These are phyloP conservation scores for Sitta europaea DNA, from an alignment of 2,113 vertebrate species.

Conservation along the genomic window DNA sequence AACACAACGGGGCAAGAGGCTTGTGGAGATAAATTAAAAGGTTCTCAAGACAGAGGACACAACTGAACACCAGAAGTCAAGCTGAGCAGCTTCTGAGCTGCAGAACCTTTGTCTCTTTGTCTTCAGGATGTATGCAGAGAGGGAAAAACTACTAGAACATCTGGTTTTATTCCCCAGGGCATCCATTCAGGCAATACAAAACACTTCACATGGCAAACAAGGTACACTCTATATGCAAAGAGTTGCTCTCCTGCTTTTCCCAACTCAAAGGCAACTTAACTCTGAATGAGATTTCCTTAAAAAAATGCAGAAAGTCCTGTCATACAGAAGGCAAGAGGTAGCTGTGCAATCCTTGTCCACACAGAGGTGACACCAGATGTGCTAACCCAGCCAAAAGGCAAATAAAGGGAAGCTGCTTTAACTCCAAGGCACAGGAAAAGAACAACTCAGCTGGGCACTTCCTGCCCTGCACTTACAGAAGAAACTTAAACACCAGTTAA, in stretches of 20 bases:
- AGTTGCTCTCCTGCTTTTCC: not conserved
- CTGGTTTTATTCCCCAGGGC: not conserved
- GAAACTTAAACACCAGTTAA: not conserved
- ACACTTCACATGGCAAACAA: not conserved
- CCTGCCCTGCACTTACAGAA: not conserved
- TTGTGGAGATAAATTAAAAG: not conserved
- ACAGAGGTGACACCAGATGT: not conserved
- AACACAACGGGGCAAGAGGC: not conserved
- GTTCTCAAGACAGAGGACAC: not conserved
- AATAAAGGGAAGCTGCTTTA: not conserved
- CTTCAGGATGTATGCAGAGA: not conserved
- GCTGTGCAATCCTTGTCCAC: not conserved
- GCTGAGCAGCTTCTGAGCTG: not conserved
- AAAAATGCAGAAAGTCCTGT: not conserved
- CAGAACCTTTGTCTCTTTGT: not conserved
- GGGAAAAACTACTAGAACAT: not conserved
- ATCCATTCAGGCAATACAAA: not conserved
- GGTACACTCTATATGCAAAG: not conserved
- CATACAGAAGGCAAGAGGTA: not conserved
- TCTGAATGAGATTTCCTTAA: not conserved
- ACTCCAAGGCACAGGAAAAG: not conserved
- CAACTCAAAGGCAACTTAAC: not conserved
- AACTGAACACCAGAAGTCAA: not conserved
- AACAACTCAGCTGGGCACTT: not conserved
- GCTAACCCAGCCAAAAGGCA: not conserved